Evolutionary conservation across 2,113 vertebrate genomes (phyloP).

Genomic region (Benitochromis conjunctus): DNA sequence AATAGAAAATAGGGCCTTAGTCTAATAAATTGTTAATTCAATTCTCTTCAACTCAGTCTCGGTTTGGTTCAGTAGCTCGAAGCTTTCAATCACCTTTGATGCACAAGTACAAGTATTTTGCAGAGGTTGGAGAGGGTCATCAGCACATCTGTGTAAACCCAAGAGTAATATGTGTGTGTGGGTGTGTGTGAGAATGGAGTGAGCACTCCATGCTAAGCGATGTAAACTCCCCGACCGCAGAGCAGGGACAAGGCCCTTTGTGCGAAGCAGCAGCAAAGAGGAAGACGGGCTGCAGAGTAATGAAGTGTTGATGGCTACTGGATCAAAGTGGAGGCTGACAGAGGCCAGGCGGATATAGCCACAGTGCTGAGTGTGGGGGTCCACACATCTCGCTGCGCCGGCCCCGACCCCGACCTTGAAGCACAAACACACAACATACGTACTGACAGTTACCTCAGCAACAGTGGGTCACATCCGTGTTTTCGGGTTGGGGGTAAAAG

Average conservation of each 20-base stretch:
- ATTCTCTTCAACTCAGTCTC: background rate
- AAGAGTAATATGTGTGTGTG: constrained; percentile 3
- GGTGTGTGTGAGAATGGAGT: background rate
- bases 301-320: constrained; percentile 69
- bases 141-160: constrained; percentile 55
- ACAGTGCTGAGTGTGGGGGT: constrained; percentile 55
- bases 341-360: constrained; percentile 59
- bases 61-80: constrained; percentile 5
- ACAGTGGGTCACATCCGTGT: constrained; percentile 24
- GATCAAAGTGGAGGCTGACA: constrained; percentile 66
- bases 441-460: constrained; percentile 22
- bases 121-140: constrained; percentile 13
- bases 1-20: background rate
- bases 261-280: constrained; percentile 50
- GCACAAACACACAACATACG: background rate
- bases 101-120: constrained; percentile 5
- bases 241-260: constrained; percentile 50
- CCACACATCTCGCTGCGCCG: constrained; percentile 44
- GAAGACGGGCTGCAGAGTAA: constrained; percentile 60
- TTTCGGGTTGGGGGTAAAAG: constrained; percentile 4
- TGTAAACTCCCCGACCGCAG: constrained; percentile 26
- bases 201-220: background rate
- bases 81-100: constrained; percentile 12
- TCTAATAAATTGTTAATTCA: background rate
- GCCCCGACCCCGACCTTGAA: constrained; percentile 13